phyloP scores from a whole-genome alignment of 2,888 invertebrate genomes.

The Acleris emargana region DNA sequence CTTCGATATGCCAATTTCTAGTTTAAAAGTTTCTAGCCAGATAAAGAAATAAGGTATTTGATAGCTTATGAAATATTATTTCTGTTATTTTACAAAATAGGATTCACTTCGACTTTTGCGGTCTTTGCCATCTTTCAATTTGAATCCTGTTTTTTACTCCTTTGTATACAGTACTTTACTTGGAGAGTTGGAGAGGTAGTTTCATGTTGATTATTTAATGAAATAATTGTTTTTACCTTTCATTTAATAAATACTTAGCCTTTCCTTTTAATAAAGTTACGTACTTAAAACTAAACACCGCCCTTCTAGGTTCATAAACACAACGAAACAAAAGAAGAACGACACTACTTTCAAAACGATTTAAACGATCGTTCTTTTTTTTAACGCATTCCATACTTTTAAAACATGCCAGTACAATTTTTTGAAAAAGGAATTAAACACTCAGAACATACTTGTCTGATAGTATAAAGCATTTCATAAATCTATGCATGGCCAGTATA shows the following conservation, averaged over 20 bases:
- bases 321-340: background rate
- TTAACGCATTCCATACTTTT: background rate
- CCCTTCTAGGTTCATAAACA: no score
- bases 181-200: no score
- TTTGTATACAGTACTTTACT: no score
- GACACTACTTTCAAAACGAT: background rate
- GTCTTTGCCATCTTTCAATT: no score
- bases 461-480: constrained; percentile 26
- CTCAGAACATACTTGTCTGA: constrained; percentile 18
- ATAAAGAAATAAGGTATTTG: constrained; percentile 42
- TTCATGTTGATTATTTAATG: no score
- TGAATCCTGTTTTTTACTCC: no score
- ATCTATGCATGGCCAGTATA: constrained; percentile 40
- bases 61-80: constrained; percentile 25
- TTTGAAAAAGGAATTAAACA: constrained; percentile 18
- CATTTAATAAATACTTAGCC: no score
- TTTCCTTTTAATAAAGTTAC: no score
- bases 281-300: no score
- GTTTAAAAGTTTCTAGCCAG: constrained; percentile 41
- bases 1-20: constrained; percentile 49
- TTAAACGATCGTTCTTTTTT: background rate
- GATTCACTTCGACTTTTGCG: background rate
- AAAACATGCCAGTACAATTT: constrained; percentile 5
- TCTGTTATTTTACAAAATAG: constrained; percentile 6
- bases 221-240: no score